phyloP scores from a whole-genome alignment of 2,113 vertebrate species.

The Myanophis thanlyinensis region DNA sequence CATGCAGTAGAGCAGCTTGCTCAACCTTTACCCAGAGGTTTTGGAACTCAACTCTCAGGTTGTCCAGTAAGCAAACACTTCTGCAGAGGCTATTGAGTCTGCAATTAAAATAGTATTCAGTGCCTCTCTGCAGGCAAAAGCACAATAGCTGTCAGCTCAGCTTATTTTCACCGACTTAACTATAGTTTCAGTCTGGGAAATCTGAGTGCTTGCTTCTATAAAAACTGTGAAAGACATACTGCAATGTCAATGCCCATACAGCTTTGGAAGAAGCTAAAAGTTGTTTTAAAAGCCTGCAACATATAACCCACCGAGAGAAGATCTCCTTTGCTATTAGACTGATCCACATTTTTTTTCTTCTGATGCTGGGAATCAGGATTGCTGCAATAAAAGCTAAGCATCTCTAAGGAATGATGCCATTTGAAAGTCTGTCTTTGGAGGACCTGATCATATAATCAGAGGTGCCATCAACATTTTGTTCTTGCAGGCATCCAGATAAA shows the following conservation, averaged over 20 bases:
- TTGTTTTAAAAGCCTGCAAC: neutral
- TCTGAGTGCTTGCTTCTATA: neutral
- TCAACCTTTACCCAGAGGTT: neutral
- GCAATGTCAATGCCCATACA: neutral
- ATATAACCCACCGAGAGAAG: neutral
- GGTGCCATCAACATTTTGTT: neutral
- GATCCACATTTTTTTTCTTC: neutral
- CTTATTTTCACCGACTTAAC: neutral
- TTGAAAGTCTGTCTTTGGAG: neutral
- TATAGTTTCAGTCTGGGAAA: neutral
- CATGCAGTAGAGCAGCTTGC: neutral
- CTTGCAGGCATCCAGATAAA: neutral
- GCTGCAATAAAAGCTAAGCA: neutral
- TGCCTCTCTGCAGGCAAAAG: neutral
- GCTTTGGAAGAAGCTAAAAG: neutral
- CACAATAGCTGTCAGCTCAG: neutral
- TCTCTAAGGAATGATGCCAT: neutral
- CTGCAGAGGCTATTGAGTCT: neutral
- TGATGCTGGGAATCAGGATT: neutral
- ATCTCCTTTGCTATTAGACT: neutral
- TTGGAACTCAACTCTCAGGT: neutral
- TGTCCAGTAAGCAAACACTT: neutral
- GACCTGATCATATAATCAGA: neutral
- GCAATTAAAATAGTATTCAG: neutral
- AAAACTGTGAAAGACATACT: neutral